Base-by-base conservation (phyloP, 2,113 vertebrate species). In the Jaculus jaculus region DNA sequence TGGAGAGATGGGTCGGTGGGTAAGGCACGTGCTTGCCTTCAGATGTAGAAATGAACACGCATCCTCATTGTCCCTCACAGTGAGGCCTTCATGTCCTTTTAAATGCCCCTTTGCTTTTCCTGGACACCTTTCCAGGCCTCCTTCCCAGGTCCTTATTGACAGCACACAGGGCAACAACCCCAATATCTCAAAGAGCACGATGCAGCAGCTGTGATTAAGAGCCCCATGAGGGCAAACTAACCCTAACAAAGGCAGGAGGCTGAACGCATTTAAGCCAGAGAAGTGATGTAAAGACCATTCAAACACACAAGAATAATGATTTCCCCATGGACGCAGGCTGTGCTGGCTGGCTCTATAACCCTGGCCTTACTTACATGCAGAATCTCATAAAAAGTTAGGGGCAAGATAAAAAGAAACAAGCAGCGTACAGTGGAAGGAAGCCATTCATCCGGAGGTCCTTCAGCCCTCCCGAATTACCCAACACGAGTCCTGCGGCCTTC, bases 221-320 rank as follows among this genome's bases (percentile, higher is more conserved):
- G 90, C 95, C 80, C 78, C 93, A 87, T 84, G 95, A 97, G 97
- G 93, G 94, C 91, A 98, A 98, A 96, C 82, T 90, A 81, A 39
- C 93, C 37, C 92, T 95, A 94, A 93, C 96, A 97, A 97, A 96
- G 92, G 60, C 93, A 96, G 94, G 91, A 91, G 91, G 94, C 97
- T 97, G 97, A 98, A 96, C 96, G 97, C 91, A 96, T 97, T 97
- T 96, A 96, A 97, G 37, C 93, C 95, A 97, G 96, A 94, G 97
- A 97, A 97, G 97, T 97, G 94, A 98, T 96, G 98, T 97, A 74
- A 96, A 97, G 96, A 93, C 32, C 47, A 95, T 95, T 98, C 96
- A 96, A 97, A 95, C 84, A 89, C 91, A 86, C 85, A 37, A 96
- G 96, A 97, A 92, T 96, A 93, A 98, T 97, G 96, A 96, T 97